Percentiles rank a stretch among this genome's conserved stretches.
These are phyloP conservation scores for Harpegnathos saltator DNA, from an alignment of 1,140 invertebrate species.

Conservation along the genomic window DNA sequence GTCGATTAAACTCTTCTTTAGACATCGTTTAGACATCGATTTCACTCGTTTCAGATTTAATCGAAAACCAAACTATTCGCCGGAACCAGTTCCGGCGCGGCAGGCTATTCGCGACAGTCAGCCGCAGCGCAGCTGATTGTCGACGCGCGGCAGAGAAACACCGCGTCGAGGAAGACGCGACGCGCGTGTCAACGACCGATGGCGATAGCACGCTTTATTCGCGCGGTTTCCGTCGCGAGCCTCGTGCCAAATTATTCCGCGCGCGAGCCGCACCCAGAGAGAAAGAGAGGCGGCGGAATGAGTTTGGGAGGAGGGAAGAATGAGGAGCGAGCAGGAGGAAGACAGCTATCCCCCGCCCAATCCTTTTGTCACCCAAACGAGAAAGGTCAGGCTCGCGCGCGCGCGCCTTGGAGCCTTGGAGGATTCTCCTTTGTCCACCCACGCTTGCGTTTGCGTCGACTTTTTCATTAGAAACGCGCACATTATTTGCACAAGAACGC, in stretches of 20 bases:
- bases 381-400: slow-evolving; percentile 18
- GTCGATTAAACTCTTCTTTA: too few species aligned
- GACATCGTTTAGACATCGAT: too few species aligned
- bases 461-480: slow-evolving; percentile 6
- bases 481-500: background rate
- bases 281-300: background rate
- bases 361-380: slow-evolving; percentile 57
- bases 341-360: slow-evolving; percentile 35
- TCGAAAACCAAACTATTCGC: too few species aligned
- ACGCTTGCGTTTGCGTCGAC: background rate
- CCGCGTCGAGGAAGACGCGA: slow-evolving; percentile 39
- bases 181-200: slow-evolving; percentile 67
- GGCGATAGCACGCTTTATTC: slow-evolving; percentile 1
- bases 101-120: background rate
- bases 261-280: slow-evolving; percentile 63
- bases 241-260: slow-evolving; percentile 70
- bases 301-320: too few species aligned
- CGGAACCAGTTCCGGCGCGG: too few species aligned
- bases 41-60: too few species aligned
- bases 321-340: too few species aligned
- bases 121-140: background rate
- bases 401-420: background rate
- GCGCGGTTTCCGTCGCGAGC: slow-evolving; percentile 36
- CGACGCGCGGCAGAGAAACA: background rate
- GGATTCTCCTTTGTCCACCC: slow-evolving; percentile 1